Evolutionary conservation across 2,113 vertebrate species (phyloP).

Genomic region (Xiphophorus maculatus): DNA sequence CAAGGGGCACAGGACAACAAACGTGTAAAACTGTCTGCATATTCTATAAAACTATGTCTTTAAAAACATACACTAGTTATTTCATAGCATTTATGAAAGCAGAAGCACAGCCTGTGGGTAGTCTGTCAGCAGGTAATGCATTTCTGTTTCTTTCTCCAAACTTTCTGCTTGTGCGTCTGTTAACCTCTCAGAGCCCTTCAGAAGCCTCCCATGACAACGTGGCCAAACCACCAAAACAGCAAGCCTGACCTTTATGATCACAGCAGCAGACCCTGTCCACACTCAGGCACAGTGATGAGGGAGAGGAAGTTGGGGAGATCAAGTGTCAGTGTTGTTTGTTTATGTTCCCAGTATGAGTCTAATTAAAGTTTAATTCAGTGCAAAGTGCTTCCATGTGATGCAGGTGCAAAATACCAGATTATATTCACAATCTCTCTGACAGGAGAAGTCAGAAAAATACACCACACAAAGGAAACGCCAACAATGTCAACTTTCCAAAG

Average conservation of each 20-base stretch:
- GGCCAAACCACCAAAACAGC: constrained; percentile 13
- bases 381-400: constrained; percentile 1
- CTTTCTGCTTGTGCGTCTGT: constrained; percentile 11
- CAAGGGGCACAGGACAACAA: no score
- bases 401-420: constrained; percentile 6
- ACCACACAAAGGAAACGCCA: constrained; percentile 2
- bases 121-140: constrained; percentile 2
- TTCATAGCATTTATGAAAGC: not conserved
- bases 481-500: not conserved
- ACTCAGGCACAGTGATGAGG: constrained; percentile 7
- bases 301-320: not conserved
- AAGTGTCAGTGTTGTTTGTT: constrained; percentile 15
- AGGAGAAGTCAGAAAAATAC: not conserved
- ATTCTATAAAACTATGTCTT: no score
- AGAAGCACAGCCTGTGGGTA: not conserved
- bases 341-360: constrained; percentile 27
- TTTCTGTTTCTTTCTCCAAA: constrained; percentile 3
- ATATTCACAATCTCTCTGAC: constrained; percentile 5
- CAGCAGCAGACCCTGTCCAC: constrained; percentile 18
- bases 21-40: no score
- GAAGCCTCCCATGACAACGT: constrained; percentile 28
- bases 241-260: constrained; percentile 30
- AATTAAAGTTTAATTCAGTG: constrained; percentile 33
- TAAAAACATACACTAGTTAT: not conserved
- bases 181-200: constrained; percentile 17